Base-by-base conservation (phyloP, 2,888 invertebrate species). In the Trichacis sp. region DNA sequence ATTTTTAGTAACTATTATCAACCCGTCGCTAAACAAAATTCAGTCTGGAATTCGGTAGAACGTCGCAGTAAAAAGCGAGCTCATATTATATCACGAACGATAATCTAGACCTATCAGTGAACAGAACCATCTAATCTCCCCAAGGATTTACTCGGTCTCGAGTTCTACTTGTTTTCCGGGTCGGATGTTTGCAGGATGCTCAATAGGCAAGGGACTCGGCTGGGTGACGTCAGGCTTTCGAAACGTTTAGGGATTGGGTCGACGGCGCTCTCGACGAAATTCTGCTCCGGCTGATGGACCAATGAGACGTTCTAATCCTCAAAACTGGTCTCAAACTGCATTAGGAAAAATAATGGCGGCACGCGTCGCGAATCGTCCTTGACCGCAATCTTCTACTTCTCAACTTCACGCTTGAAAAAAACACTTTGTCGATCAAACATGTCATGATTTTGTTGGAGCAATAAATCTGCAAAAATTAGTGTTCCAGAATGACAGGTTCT, bases 151-250 rank as follows among this genome's bases (percentile, higher is more conserved):
- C 46, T 53, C 43, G 14, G 14, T 55, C 30, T 20, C 47, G 56
- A 33, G 30, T 46, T 61, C 48, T 33, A 36, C 48, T 11, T 42
- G 59, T 58, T 63, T 64, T 56, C 63, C 40, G 47, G 52, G 42
- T 54, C 64, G 46, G 20, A 70, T 67, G 68, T 68, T 70, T 70
- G 66, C 55, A 55, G 68, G 52, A 67, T 60, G 68, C 52, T 43
- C 36, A 70, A 60, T 70, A 68, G 8, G 42, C 42, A 38, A 18
- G 18, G 50, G 51, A 54, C 50, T 47, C 50, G 29, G 40, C 47
- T 36, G 58, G 52, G 54, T 70, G 68, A 70, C 65, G 68, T 70
- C 64, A 68, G 56, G 56, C 56, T 56, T 33, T 55, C 12, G 48
- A 55, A 38, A 46, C 58, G 61, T 60, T 62, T 62, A 63, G 24